A percentile compares a stretch with the other conserved stretches of the same genome.
Evolutionary conservation across 2,113 vertebrate genomes (phyloP).

Genomic region (Oostethus manadensis): DNA sequence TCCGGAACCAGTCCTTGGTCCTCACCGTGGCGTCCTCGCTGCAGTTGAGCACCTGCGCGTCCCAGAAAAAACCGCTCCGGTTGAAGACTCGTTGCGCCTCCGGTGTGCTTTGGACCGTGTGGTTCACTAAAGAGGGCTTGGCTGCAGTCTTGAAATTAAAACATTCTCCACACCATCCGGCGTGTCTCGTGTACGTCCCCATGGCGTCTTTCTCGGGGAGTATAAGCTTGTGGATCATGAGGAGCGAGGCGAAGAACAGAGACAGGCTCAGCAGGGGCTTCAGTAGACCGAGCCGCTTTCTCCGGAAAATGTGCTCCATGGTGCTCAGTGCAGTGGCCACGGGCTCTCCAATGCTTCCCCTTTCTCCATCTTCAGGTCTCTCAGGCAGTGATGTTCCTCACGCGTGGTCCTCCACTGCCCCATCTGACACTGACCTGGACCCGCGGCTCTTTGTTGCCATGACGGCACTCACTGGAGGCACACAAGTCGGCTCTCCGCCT

Average conservation of each 20-base stretch:
- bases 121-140: not conserved
- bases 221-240: slow-evolving; percentile 74
- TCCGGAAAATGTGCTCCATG: slow-evolving; percentile 69
- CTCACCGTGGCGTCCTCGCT: slow-evolving; percentile 55
- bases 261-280: slow-evolving; percentile 72
- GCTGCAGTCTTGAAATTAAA: slow-evolving; percentile 19
- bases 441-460: slow-evolving; percentile 25
- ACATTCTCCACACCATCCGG: slow-evolving; percentile 54
- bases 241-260: slow-evolving; percentile 67
- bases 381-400: slow-evolving; percentile 6
- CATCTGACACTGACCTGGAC: slow-evolving; percentile 14
- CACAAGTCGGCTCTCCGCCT: not conserved
- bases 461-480: not conserved
- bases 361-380: slow-evolving; percentile 13
- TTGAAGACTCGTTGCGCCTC: slow-evolving; percentile 26
- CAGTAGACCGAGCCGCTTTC: slow-evolving; percentile 63
- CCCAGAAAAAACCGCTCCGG: slow-evolving; percentile 53
- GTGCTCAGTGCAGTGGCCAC: slow-evolving; percentile 21
- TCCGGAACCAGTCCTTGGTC: slow-evolving; percentile 64
- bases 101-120: slow-evolving; percentile 4
- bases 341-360: slow-evolving; percentile 22
- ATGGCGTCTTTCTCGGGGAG: slow-evolving; percentile 60
- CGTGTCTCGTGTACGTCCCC: slow-evolving; percentile 23
- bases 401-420: slow-evolving; percentile 2
- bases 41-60: slow-evolving; percentile 65